A percentile compares a stretch with the other conserved stretches of the same genome.
Conservation (phyloP, 2,113 vertebrate genomes). For the Aplodontia rufa region DNA sequence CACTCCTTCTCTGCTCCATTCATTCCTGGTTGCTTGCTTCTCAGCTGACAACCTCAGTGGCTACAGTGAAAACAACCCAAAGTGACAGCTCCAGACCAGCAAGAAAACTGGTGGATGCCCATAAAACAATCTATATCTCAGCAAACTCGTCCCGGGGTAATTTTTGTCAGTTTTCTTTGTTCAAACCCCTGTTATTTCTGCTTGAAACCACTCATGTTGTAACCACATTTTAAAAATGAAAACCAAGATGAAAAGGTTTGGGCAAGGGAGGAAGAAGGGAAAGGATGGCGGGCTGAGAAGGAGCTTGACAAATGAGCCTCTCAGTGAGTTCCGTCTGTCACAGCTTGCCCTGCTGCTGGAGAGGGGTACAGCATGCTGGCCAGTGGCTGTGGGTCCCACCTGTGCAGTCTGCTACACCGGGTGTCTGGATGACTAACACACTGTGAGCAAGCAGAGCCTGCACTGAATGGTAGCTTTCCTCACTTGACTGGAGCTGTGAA, state of each 20-base stretch:
- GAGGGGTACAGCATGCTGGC: accelerated
- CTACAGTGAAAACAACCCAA: conserved; percentile 66
- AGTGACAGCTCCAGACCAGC: conserved; percentile 54
- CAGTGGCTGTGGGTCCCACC: background rate
- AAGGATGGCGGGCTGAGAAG: background rate
- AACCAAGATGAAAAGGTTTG: conserved; percentile 9
- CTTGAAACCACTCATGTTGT: conserved; percentile 8
- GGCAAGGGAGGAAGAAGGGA: background rate
- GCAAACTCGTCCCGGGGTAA: conserved; percentile 15
- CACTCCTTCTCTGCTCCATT: background rate
- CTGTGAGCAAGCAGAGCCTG: background rate
- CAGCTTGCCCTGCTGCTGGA: background rate
- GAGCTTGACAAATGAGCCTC: accelerated
- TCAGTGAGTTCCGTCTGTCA: background rate
- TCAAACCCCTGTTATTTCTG: conserved; percentile 3
- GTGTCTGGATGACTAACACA: background rate
- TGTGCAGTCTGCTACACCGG: accelerated
- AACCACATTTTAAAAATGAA: background rate
- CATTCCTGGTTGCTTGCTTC: conserved; percentile 36
- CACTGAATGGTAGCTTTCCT: background rate
- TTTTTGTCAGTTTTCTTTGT: conserved; percentile 61
- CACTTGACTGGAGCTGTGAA: background rate
- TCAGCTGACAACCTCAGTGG: conserved; percentile 1
- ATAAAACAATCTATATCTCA: conserved; percentile 63
- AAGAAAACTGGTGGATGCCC: conserved; percentile 46